Base-by-base conservation (phyloP, 1,140 invertebrate genomes). In the Lepidurus apus region DNA sequence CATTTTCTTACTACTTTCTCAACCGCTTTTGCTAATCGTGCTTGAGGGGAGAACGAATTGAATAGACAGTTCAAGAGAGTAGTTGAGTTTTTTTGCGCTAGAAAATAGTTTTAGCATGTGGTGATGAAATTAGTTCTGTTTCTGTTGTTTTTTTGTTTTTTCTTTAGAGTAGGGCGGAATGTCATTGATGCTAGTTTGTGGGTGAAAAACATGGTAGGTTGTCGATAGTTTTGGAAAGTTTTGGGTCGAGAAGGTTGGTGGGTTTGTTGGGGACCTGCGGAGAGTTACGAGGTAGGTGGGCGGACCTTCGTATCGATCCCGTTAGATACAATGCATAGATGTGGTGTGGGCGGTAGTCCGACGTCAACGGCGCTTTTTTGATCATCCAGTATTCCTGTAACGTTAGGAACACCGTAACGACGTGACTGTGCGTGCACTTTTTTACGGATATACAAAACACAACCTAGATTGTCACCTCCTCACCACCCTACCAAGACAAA, bases 231-330 rank as follows among this genome's bases (percentile, higher is more conserved):
- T 65, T 34, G 34, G 34, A 34, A 34, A 34, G 34, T 65, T 65
- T 21, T 65, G 8, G 21, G 53, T 7, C 6, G 6, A 65, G 13
- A 21, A 65, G 21, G 21, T 65, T 13, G 53, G 21, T 65, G 17
- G n/a, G 13, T 3, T 65, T 34, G 34, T 4, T 34, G 1, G 1
- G 53, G 21, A 13, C 53, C 21, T 11, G 21, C 17, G 53, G 53
- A 65, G 45, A 17, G 53, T 65, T 13, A 65, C 53, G 53, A 65
- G 53, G 1, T 11, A 65, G 8, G 53, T 65, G 53, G 53, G 53
- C 21, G 53, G 53, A 65, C 53, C 53, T 65, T 65, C 53, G 53
- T 65, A 65, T 65, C 53, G 53, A 65, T 65, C 53, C 10, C 10
- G 45, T 6, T 47, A 11, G 45, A 47, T 47, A 47, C 9, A 65